A percentile compares a stretch with the other conserved stretches of the same genome.
These are phyloP conservation scores for Thinocorus orbignyianus DNA, from an alignment of 2,113 vertebrate genomes.

Conservation along the genomic window DNA sequence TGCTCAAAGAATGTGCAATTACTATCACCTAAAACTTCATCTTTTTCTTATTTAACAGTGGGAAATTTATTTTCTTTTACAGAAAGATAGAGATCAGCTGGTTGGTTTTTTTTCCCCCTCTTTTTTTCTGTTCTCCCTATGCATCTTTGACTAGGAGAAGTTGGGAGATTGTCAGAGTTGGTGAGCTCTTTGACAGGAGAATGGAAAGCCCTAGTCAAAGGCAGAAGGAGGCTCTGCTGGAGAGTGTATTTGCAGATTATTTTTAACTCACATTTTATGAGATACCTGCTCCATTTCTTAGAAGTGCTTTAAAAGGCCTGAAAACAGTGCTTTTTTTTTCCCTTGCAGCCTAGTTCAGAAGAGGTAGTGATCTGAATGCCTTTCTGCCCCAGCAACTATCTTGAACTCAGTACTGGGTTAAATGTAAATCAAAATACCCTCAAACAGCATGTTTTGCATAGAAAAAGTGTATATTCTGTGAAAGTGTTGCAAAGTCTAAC, in stretches of 20 bases:
- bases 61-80: not conserved
- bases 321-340: not conserved
- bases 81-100: not conserved
- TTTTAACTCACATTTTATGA: not conserved
- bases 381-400: not conserved
- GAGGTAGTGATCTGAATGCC: not conserved
- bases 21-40: not conserved
- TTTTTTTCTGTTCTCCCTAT: fast-evolving
- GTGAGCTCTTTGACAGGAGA: not conserved
- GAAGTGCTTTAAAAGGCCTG: not conserved
- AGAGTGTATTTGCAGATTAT: not conserved
- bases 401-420: not conserved
- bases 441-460: not conserved
- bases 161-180: not conserved
- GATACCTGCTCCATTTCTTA: not conserved
- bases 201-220: not conserved
- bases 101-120: fast-evolving
- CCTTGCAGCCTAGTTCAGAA: not conserved
- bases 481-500: not conserved
- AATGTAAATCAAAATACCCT: not conserved
- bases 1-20: not conserved
- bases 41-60: not conserved
- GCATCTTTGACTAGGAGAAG: not conserved
- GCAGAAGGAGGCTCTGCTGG: not conserved
- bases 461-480: not conserved